Base-by-base conservation (phyloP, 2,797 vertebrate genomes). In the Spinus olivaceus region DNA sequence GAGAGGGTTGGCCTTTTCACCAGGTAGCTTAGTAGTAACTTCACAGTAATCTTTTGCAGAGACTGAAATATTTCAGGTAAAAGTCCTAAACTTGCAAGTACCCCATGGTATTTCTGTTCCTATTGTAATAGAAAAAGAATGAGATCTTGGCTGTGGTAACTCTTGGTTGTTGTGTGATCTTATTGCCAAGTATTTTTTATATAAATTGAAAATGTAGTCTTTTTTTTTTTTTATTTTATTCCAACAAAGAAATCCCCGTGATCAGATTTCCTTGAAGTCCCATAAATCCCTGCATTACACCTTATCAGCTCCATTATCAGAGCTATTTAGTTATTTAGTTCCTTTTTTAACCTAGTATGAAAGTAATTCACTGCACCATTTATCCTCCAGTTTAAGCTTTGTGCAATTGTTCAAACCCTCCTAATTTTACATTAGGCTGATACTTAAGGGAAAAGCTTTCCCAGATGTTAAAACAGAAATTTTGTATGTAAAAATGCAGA, bases 361-460 rank as follows among this genome's bases (percentile, higher is more conserved):
- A 69, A 78, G 57, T 90, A 91, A 92, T 94, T 92, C 8, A 0
- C 35, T 83, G 46, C 61, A 81, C 57, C 3, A 0, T 88, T 94
- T 94, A 90, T 91, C 80, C 59, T 70, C 41, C 73, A 72, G 82
- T 69, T 92, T 86, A 88, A 90, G 82, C 70, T 71, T 78, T 72
- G 53, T 81, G 72, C 79, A 54, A 60, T 78, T 92, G 81, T 89
- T 88, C 50, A 81, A 73, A 24, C 61, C 18, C 42, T 69, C 74
- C 65, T 64, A 37, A 14, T 84, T 88, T 93, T 80, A 37, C 39
- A 44, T 93, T 60, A 85, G 49, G 33, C 57, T 92, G 69, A 64
- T 94, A 47, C 87, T 91, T 96, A n/a, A 61, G 49, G 89, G 87
- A 92, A 83, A 96, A 92, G 57, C 79, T 84, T 94, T 95, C 65